Conservation (phyloP, 2,888 invertebrate genomes). For the Xestoiulus laeticollis region DNA sequence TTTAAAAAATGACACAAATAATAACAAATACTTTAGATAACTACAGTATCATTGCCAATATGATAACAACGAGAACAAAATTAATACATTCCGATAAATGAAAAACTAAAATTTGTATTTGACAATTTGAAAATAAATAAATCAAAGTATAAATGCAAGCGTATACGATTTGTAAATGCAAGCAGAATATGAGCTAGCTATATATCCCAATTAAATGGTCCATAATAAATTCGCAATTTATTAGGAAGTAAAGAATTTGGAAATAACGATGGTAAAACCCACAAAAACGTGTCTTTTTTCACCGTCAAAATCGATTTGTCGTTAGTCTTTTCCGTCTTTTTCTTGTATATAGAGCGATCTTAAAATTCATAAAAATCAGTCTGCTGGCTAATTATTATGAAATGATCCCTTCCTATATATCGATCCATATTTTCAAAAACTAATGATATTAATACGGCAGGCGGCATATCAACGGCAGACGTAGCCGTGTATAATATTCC, state of each 20-base stretch:
- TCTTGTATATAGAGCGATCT: neutral
- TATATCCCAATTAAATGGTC: neutral
- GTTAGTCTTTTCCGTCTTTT: neutral
- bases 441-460: neutral
- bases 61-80: too few species aligned
- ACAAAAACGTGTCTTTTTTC: constrained; percentile 36
- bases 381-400: constrained; percentile 39
- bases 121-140: too few species aligned
- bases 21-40: too few species aligned
- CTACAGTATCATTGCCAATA: too few species aligned
- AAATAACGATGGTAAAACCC: neutral
- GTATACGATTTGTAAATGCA: neutral
- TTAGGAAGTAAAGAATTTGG: neutral
- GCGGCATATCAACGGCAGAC: neutral
- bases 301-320: neutral
- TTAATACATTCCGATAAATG: too few species aligned
- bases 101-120: too few species aligned
- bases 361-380: constrained; percentile 43
- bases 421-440: constrained; percentile 16
- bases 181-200: neutral
- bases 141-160: neutral
- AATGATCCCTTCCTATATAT: constrained; percentile 35
- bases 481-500: neutral
- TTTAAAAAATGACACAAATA: too few species aligned
- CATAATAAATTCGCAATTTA: neutral